Evolutionary conservation across 2,113 vertebrate genomes (phyloP).

Genomic region (Forbesichthys agassizii): DNA sequence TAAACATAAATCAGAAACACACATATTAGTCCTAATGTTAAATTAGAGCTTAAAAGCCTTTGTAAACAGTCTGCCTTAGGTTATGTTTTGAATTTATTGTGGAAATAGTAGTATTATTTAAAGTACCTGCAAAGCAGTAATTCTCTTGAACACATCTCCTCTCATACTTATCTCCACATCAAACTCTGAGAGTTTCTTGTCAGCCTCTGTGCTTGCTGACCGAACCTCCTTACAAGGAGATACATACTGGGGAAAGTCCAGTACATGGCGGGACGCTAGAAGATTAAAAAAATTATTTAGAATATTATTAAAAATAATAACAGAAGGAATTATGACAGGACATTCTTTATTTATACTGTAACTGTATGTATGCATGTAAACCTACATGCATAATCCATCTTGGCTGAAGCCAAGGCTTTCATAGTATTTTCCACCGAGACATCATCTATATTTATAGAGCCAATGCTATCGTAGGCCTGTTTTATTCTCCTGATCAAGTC

Average conservation of each 20-base stretch:
- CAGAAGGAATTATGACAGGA: neutral
- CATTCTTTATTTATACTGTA: neutral
- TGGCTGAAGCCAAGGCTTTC: constrained; percentile 80
- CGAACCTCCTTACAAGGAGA: constrained; percentile 84
- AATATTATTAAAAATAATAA: neutral
- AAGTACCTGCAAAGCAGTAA: constrained; percentile 87
- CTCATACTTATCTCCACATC: constrained; percentile 96
- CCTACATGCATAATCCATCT: constrained; percentile 87
- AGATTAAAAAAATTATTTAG: constrained; percentile 4
- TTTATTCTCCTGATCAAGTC: constrained; percentile 82
- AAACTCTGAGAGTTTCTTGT: constrained; percentile 91
- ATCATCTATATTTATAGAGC: constrained; percentile 76
- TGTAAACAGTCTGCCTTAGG: too few relatives aligned
- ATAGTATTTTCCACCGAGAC: constrained; percentile 88
- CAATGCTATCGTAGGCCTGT: constrained; percentile 81
- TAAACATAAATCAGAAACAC: constrained; percentile 5
- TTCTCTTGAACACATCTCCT: constrained; percentile 86
- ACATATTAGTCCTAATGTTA: too few relatives aligned
- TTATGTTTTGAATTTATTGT: too few relatives aligned
- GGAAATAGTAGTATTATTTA: neutral
- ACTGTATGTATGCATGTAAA: constrained; percentile 2
- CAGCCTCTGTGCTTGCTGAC: constrained; percentile 90
- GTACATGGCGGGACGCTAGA: constrained; percentile 85
- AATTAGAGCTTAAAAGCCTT: too few relatives aligned
- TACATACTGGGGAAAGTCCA: constrained; percentile 92